Percentiles rank a stretch among this genome's conserved stretches.
These are phyloP conservation scores for Notolepis coatsorum DNA, from an alignment of 2,797 vertebrate species.

Conservation along the genomic window DNA sequence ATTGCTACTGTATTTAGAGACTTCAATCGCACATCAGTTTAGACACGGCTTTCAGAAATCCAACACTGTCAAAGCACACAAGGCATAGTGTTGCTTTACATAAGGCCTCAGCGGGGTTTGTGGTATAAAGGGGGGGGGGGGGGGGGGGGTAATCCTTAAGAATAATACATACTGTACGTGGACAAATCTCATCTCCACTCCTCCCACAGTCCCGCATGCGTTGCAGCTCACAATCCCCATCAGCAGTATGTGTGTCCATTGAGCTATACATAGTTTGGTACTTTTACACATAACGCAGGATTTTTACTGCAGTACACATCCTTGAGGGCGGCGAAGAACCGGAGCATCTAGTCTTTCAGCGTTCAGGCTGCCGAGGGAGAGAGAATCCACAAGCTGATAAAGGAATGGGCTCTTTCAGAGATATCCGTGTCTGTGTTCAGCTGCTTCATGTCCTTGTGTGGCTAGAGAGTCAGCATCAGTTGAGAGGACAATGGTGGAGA, in stretches of 20 bases:
- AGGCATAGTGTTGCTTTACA: background rate
- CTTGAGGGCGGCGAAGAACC: conserved; percentile 31
- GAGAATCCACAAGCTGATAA: conserved; percentile 6
- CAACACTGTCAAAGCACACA: background rate
- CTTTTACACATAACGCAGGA: conserved; percentile 48
- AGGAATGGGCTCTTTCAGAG: background rate
- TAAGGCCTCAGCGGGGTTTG: conserved; percentile 9
- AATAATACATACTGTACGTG: conserved; percentile 20
- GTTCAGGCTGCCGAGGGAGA: conserved; percentile 15
- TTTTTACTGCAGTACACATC: conserved; percentile 28
- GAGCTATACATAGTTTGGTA: conserved; percentile 32
- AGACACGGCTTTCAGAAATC: background rate
- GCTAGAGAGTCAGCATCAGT: conserved; percentile 6
- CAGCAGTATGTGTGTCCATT: conserved; percentile 20
- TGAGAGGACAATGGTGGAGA: conserved; percentile 6
- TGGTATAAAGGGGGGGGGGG: too few relatives aligned
- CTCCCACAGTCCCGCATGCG: conserved; percentile 41
- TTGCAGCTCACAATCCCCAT: conserved; percentile 31
- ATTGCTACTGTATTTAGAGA: too few relatives aligned
- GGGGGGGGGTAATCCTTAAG: conserved; percentile 31
- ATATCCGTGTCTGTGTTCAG: background rate
- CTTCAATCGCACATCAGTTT: too few relatives aligned
- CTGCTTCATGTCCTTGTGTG: background rate
- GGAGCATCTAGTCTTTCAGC: background rate
- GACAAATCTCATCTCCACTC: conserved; percentile 23